Conservation (phyloP, 1,140 invertebrate genomes). For the Orchestia grillus region DNA sequence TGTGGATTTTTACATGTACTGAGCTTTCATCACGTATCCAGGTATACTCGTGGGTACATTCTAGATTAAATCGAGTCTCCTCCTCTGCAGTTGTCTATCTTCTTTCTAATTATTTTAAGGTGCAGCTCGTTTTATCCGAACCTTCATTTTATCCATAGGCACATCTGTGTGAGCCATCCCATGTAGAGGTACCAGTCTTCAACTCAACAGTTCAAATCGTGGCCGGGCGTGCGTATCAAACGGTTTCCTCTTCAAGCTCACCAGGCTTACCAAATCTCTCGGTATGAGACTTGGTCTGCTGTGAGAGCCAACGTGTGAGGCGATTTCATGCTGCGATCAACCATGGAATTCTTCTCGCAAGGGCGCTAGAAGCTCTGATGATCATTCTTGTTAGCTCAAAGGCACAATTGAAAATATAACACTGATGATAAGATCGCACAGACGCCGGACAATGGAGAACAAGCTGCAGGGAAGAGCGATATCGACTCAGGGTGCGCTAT, state of each 20-base stretch:
- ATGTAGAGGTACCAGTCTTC: background rate
- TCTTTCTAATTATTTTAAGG: background rate
- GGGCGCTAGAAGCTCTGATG: slow-evolving; percentile 36
- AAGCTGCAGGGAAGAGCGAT: slow-evolving; percentile 43
- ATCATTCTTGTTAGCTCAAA: slow-evolving; percentile 53
- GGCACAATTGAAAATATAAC: slow-evolving; percentile 54
- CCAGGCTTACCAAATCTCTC: slow-evolving; percentile 15
- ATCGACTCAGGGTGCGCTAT: slow-evolving; percentile 13
- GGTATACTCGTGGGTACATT: background rate
- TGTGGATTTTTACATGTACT: background rate
- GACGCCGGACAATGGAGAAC: slow-evolving; percentile 27
- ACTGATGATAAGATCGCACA: slow-evolving; percentile 26
- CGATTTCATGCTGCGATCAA: slow-evolving; percentile 42
- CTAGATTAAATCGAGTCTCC: background rate
- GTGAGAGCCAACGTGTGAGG: slow-evolving; percentile 37
- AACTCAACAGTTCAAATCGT: background rate
- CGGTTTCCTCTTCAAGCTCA: background rate
- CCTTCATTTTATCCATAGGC: background rate
- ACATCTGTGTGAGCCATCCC: background rate
- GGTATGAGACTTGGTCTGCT: slow-evolving; percentile 16
- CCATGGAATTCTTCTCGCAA: background rate
- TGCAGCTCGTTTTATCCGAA: background rate
- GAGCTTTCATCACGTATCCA: background rate
- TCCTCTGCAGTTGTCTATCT: background rate
- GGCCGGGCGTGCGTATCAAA: background rate